phyloP scores from a whole-genome alignment of 1,140 invertebrate species.

The Leptinotarsa undecemlineata region DNA sequence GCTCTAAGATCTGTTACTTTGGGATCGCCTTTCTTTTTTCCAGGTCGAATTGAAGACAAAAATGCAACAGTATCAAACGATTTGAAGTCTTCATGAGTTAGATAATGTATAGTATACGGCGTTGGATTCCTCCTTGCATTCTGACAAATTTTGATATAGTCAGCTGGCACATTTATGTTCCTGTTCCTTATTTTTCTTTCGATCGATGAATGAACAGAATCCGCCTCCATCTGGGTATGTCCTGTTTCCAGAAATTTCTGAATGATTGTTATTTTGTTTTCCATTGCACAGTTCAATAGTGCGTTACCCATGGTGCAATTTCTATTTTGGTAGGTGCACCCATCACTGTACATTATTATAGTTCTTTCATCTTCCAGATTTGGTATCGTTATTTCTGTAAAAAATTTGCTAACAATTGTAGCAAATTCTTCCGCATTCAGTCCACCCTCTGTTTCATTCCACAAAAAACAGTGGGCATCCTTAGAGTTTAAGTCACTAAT shows the following conservation, averaged over 20 bases:
- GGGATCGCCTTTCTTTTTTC: constrained; percentile 20
- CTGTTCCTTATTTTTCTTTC: constrained; percentile 15
- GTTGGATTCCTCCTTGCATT: constrained; percentile 16
- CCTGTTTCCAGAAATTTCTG: constrained; percentile 33
- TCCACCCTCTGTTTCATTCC: constrained; percentile 21
- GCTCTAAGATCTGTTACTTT: constrained; percentile 31
- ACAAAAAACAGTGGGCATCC: constrained; percentile 28
- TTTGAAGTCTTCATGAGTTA: constrained; percentile 19
- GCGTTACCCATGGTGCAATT: constrained; percentile 21
- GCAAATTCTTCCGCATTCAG: constrained; percentile 30
- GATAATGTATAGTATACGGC: constrained; percentile 16
- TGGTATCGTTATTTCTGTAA: constrained; percentile 9
- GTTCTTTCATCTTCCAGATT: not conserved
- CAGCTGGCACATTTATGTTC: constrained; percentile 22
- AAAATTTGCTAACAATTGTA: constrained; percentile 7
- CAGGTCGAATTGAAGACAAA: constrained; percentile 26
- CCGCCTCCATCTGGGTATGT: constrained; percentile 33
- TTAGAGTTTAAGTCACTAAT: constrained; percentile 24
- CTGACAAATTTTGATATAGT: constrained; percentile 1
- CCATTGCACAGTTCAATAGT: constrained; percentile 7
- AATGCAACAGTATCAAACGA: constrained; percentile 20
- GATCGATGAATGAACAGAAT: constrained; percentile 30
- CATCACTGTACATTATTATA: constrained; percentile 30
- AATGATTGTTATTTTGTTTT: constrained; percentile 19
- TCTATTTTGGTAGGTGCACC: constrained; percentile 28